phyloP scores from a whole-genome alignment of 2,888 invertebrate species.

The Branchinecta sandiegonensis region DNA sequence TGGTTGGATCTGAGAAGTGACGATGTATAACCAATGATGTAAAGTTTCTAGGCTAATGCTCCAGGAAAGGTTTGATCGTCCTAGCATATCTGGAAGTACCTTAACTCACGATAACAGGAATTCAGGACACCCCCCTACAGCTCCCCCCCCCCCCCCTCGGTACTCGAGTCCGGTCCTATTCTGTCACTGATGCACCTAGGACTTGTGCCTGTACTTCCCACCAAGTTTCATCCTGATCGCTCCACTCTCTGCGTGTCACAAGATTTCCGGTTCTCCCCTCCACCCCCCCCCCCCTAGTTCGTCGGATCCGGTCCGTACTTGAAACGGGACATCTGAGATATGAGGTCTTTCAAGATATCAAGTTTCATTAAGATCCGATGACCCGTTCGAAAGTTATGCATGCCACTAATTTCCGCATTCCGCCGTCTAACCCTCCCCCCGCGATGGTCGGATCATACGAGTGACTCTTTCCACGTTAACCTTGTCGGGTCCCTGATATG shows the following conservation, averaged over 20 bases:
- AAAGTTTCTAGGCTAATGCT: no score
- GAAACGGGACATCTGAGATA: neutral
- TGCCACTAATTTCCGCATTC: neutral
- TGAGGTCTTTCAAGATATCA: neutral
- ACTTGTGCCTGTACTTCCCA: neutral
- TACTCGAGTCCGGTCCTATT: neutral
- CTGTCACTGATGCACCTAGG: neutral
- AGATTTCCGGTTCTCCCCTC: neutral
- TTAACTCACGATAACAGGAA: no score
- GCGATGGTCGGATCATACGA: neutral
- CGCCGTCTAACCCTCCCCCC: neutral
- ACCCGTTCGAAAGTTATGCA: neutral
- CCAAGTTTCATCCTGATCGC: neutral
- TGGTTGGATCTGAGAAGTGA: no score
- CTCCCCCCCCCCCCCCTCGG: neutral
- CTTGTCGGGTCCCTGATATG: neutral
- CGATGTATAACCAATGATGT: no score
- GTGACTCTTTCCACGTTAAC: neutral
- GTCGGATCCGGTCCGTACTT: neutral
- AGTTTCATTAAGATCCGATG: slow-evolving; percentile 3
- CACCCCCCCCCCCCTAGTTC: neutral
- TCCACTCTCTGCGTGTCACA: neutral
- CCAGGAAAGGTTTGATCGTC: no score
- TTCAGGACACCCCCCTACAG: neutral
- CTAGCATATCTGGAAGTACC: no score